Base-by-base conservation (phyloP, 2,888 invertebrate species). In the Bellardia pandia region DNA sequence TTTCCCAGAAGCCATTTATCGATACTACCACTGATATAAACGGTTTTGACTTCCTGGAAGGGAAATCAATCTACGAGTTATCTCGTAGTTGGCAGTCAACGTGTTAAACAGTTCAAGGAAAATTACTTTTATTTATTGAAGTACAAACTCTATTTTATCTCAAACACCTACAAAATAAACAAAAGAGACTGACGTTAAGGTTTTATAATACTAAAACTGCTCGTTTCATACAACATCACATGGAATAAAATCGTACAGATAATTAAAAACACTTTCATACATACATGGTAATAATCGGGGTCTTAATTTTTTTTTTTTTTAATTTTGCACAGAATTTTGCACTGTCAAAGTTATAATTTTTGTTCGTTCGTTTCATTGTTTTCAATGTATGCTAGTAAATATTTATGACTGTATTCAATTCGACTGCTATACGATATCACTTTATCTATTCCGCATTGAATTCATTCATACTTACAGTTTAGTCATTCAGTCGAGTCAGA, bases 391-490 rank as follows among this genome's bases (percentile, higher is more conserved):
- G 40, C n/a, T 42, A 66, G 14, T 23, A 23, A 23, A 23, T 30
- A 66, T 66, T 66, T 66, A 77, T 77, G 40, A 66, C 53, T 66
- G 6, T 51, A 51, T 82, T 23, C 23, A 8, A 81, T 56, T 66
- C 37, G 51, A 75, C 74, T 81, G 75, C 60, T 56, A 60, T 81
- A 42, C 48, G 30, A 82, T 76, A 62, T 69, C 42, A 6, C 13
- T 82, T 76, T 82, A 77, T 83, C 76, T 83, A 71, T 77, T 77
- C 56, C 77, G 45, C 76, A 62, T 83, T 77, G 53, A 64, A 30
- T 62, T 60, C 53, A 75, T 69, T 62, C n/a, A 62, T 53, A 30
- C 33, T 11, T 23, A 30, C 33, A 76, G 40, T 8, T 8, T 23
- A 64, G 51, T 51, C 14, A 64, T 40, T 30, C 8, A 76, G 53